A percentile compares a stretch with the other conserved stretches of the same genome.
Evolutionary conservation across 2,113 vertebrate species (phyloP).

Genomic region (Bombycilla garrulus): DNA sequence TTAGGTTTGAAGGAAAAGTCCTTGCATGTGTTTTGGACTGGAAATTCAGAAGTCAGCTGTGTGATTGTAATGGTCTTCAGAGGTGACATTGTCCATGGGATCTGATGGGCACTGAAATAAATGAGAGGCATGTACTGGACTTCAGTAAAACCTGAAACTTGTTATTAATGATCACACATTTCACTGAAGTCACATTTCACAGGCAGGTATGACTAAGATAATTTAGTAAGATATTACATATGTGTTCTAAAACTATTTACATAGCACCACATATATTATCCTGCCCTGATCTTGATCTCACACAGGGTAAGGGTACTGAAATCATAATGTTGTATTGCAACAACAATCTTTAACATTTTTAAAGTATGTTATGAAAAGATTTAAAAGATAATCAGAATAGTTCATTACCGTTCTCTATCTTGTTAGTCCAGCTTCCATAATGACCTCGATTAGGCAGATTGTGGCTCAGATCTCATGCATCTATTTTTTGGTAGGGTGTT

Average conservation of each 20-base stretch:
- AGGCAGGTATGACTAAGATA: neutral
- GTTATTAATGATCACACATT: neutral
- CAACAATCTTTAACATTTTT: neutral
- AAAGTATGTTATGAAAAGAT: neutral
- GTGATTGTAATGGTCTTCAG: neutral
- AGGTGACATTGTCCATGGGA: neutral
- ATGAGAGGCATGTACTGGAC: neutral
- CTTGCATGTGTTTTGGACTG: neutral
- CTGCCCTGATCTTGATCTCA: neutral
- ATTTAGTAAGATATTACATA: neutral
- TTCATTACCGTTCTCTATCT: neutral
- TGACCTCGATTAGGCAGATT: neutral
- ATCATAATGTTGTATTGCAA: neutral
- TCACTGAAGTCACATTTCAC: neutral
- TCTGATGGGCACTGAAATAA: neutral
- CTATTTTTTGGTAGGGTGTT: constrained; percentile 12
- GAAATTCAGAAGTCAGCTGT: neutral
- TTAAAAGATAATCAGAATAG: neutral
- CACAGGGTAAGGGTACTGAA: neutral
- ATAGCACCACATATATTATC: neutral
- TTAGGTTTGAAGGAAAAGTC: neutral
- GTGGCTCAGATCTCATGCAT: neutral
- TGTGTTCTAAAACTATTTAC: neutral
- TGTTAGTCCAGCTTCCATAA: neutral
- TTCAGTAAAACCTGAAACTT: neutral